Evolutionary conservation across 1,140 invertebrate genomes (phyloP).

Genomic region (Carcinoscorpius rotundicauda): DNA sequence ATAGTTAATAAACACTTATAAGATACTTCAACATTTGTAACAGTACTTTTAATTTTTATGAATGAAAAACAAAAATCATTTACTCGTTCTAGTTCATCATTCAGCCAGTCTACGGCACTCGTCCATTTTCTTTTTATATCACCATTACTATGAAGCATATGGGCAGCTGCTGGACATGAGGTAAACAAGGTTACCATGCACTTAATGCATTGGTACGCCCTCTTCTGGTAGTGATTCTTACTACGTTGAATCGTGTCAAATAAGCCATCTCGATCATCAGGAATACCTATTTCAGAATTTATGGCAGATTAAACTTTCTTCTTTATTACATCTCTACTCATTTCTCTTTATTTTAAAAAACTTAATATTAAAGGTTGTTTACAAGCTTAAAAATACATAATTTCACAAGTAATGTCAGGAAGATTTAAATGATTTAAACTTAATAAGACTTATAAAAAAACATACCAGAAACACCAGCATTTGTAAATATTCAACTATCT

Average conservation of each 20-base stretch:
- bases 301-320: not conserved
- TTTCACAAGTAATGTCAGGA: no score
- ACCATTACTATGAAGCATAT: conserved; percentile 59
- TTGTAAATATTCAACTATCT: no score
- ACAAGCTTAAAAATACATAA: no score
- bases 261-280: conserved; percentile 81
- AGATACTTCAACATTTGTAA: not conserved
- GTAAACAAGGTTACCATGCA: conserved; percentile 81
- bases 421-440: no score
- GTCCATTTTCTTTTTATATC: conserved; percentile 77
- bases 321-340: no score
- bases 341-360: no score
- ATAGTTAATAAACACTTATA: not conserved
- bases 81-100: conserved; percentile 72
- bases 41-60: no score
- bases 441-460: no score
- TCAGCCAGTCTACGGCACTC: conserved; percentile 80
- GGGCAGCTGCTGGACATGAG: conserved; percentile 55
- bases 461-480: no score
- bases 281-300: conserved; percentile 47
- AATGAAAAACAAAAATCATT: not conserved
- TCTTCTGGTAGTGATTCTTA: conserved; percentile 89
- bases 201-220: conserved; percentile 94
- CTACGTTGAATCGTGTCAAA: conserved; percentile 84
- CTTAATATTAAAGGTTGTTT: no score